phyloP scores from a whole-genome alignment of 2,113 vertebrate genomes.

The Pangasianodon gigas region DNA sequence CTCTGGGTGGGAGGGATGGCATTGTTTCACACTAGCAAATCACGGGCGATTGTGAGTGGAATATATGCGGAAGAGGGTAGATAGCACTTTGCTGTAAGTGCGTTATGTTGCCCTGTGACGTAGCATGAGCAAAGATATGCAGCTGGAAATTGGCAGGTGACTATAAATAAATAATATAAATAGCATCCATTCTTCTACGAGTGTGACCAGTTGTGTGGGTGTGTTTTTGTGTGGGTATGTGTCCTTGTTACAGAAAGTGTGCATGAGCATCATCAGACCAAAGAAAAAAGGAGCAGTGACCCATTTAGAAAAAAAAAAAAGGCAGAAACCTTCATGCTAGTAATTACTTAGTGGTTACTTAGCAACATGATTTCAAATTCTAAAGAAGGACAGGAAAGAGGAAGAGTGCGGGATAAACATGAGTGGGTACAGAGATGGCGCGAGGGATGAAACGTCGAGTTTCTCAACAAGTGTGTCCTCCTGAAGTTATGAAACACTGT shows the following conservation, averaged over 20 bases:
- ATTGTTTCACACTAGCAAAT: neutral
- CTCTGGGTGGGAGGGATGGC: neutral
- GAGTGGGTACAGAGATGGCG: slow-evolving; percentile 4
- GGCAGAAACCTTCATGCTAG: neutral
- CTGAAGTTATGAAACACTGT: slow-evolving; percentile 22
- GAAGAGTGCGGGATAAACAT: neutral
- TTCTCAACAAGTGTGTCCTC: slow-evolving; percentile 23
- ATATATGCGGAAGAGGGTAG: neutral
- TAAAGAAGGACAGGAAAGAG: slow-evolving; percentile 26
- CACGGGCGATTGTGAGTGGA: neutral
- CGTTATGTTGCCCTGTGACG: neutral
- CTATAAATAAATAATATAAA: neutral
- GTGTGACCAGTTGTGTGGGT: neutral
- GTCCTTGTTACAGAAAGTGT: neutral
- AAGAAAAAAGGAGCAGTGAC: slow-evolving; percentile 22
- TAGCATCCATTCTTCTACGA: neutral
- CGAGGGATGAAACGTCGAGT: slow-evolving; percentile 8
- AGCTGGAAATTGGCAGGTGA: neutral
- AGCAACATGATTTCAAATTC: slow-evolving; percentile 44
- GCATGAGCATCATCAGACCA: neutral
- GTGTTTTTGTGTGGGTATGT: neutral
- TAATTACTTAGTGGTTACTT: slow-evolving; percentile 44
- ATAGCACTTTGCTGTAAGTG: neutral
- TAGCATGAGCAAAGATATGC: neutral
- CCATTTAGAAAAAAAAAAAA: slow-evolving; percentile 17